A percentile compares a stretch with the other conserved stretches of the same genome.
Conservation (phyloP, 2,888 invertebrate species). For the Spicauda simplicius region DNA sequence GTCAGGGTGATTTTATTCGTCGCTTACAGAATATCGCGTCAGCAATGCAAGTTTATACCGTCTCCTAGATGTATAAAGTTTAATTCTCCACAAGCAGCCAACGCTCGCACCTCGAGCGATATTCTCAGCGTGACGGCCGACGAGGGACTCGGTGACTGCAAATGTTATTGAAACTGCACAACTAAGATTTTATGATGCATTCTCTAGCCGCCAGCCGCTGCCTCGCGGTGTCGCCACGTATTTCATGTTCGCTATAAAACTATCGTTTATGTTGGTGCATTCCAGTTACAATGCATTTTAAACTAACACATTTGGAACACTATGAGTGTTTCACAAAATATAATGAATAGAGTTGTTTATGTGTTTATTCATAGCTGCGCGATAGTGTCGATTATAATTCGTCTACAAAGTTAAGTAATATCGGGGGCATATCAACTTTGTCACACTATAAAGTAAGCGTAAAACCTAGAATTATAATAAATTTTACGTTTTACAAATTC, state of each 20-base stretch:
- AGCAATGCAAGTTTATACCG: constrained; percentile 1
- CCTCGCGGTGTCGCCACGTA: constrained; percentile 1
- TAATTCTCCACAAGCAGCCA: neutral
- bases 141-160: constrained; percentile 8
- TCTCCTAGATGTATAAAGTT: constrained; percentile 1
- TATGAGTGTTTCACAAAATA: neutral
- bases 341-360: neutral
- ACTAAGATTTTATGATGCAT: constrained; percentile 30
- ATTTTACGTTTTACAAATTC: no score
- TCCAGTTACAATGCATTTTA: neutral
- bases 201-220: neutral
- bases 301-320: neutral
- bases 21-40: neutral
- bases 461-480: no score
- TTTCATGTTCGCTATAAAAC: neutral
- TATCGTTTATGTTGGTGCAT: constrained; percentile 4
- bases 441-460: no score
- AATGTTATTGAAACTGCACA: constrained; percentile 32
- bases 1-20: neutral
- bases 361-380: no score
- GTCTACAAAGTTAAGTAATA: no score
- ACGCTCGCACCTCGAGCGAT: neutral
- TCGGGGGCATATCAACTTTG: no score
- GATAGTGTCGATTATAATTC: no score
- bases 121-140: constrained; percentile 11